Conservation (phyloP, 2,888 invertebrate genomes). For the Pocota personata region DNA sequence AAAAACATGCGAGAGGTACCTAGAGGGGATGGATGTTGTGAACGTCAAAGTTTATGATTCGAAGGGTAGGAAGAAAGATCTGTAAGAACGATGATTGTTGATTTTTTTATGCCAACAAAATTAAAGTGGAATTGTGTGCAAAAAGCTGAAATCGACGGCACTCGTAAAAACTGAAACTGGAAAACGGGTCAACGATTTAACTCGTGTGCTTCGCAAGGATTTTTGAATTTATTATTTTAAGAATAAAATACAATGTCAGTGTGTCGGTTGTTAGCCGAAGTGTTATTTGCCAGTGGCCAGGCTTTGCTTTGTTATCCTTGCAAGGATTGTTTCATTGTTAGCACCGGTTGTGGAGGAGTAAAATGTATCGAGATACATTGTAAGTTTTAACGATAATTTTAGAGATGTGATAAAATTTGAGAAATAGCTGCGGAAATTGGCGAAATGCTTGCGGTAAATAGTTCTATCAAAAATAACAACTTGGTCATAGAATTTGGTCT, state of each 20-base stretch:
- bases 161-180: constrained; percentile 9
- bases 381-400: constrained; percentile 45
- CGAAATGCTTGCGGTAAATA: not conserved
- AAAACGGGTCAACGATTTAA: constrained; percentile 38
- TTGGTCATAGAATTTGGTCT: not conserved
- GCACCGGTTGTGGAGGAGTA: not conserved
- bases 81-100: constrained; percentile 29
- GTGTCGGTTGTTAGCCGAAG: not conserved
- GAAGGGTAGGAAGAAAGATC: constrained; percentile 19
- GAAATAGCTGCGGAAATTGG: constrained; percentile 5
- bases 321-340: constrained; percentile 22
- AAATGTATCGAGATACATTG: constrained; percentile 35
- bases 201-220: constrained; percentile 20
- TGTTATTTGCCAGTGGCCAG: constrained; percentile 9
- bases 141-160: constrained; percentile 31
- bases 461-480: not conserved
- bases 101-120: constrained; percentile 25
- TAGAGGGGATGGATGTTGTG: not conserved
- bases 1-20: not conserved
- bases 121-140: not conserved
- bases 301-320: not conserved
- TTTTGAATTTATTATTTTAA: constrained; percentile 41
- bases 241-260: constrained; percentile 39
- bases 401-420: constrained; percentile 23
- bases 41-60: constrained; percentile 24